Evolutionary conservation across 2,113 vertebrate genomes (phyloP).

Genomic region (Tyto alba): DNA sequence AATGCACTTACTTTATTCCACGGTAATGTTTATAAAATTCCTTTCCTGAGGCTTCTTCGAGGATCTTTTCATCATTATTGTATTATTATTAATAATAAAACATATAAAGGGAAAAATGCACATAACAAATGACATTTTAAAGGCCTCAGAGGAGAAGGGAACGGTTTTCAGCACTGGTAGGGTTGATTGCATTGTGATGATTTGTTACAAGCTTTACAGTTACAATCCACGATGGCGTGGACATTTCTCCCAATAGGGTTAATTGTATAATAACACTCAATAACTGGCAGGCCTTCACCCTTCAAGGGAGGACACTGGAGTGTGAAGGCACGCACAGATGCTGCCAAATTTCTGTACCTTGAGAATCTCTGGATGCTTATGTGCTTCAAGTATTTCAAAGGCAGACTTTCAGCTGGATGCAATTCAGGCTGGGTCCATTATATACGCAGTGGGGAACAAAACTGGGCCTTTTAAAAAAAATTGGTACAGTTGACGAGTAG

Average conservation of each 20-base stretch:
- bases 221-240: not conserved
- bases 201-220: slow-evolving; percentile 35
- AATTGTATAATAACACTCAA: slow-evolving; percentile 2
- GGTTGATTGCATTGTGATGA: slow-evolving; percentile 31
- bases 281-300: slow-evolving; percentile 8
- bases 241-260: slow-evolving; percentile 33
- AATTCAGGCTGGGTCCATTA: not conserved
- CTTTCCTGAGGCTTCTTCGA: slow-evolving; percentile 58
- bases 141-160: not conserved
- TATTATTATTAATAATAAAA: slow-evolving; percentile 58
- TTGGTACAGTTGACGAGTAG: not conserved
- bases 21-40: slow-evolving; percentile 63
- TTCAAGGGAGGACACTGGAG: slow-evolving; percentile 4
- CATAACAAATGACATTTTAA: slow-evolving; percentile 41
- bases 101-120: slow-evolving; percentile 13
- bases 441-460: not conserved
- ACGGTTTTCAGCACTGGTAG: slow-evolving; percentile 22
- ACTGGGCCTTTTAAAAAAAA: not conserved
- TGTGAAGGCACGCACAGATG: not conserved
- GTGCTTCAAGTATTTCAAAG: not conserved
- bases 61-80: slow-evolving; percentile 45
- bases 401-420: not conserved
- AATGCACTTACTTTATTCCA: slow-evolving; percentile 70
- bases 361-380: not conserved
- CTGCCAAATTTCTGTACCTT: slow-evolving; percentile 35